Conservation (phyloP, 35 echinoderm and acorn worm genomes). For the Strongylocentrotus purpuratus region DNA sequence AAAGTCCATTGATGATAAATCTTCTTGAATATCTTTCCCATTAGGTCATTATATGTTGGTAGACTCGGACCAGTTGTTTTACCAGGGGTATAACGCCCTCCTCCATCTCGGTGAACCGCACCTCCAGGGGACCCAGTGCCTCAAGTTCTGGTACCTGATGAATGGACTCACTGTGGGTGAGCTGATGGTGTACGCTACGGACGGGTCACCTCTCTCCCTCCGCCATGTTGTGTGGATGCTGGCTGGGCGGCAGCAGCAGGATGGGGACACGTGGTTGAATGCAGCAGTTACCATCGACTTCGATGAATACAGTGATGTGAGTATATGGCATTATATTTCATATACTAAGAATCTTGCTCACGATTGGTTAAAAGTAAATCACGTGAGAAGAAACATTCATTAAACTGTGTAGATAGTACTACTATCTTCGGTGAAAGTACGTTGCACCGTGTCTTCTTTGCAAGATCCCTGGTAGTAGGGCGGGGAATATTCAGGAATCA, state of each 20-base stretch:
- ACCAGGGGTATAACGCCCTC: constrained; percentile 4
- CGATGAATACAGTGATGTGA: not conserved
- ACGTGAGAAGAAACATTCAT: no score
- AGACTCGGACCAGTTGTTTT: not conserved
- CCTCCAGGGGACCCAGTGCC: constrained; percentile 38
- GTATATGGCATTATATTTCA: not conserved
- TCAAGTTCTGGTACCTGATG: constrained; percentile 85
- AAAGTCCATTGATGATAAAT: no score
- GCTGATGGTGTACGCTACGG: constrained; percentile 46
- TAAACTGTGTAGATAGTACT: no score
- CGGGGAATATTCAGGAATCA: no score
- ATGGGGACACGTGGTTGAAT: constrained; percentile 47
- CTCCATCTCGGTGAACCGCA: constrained; percentile 44
- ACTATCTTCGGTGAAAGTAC: no score
- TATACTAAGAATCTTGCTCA: no score
- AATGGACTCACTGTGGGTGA: constrained; percentile 42
- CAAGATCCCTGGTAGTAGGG: no score
- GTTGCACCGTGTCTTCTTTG: no score
- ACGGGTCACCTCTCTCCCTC: not conserved
- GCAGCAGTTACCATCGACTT: constrained; percentile 9
- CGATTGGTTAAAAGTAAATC: no score
- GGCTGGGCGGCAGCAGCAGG: constrained; percentile 53
- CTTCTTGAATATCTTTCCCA: no score
- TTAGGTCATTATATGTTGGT: not conserved
- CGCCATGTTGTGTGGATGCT: constrained; percentile 41